Evolutionary conservation across 2,113 vertebrate species (phyloP).

Genomic region (Pelecanus crispus): DNA sequence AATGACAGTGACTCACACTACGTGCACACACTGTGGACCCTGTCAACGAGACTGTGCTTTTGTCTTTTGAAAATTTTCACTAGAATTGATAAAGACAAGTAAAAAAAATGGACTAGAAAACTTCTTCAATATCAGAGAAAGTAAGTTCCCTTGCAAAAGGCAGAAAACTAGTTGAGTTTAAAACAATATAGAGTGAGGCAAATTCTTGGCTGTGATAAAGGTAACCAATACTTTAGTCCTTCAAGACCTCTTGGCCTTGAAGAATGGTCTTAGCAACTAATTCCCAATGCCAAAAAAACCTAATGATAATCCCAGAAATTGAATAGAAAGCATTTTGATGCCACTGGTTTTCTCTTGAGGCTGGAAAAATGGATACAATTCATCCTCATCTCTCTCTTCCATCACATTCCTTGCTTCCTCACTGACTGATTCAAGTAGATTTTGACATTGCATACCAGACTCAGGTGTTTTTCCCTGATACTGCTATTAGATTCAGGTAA

Average conservation of each 20-base stretch:
- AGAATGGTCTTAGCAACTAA: background rate
- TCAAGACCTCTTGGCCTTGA: background rate
- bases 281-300: background rate
- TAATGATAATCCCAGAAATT: background rate
- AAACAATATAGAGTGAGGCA: background rate
- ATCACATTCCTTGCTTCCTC: background rate
- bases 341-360: background rate
- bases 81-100: background rate
- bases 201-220: background rate
- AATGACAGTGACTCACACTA: background rate
- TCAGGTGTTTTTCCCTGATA: background rate
- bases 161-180: background rate
- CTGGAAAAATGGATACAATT: background rate
- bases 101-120: background rate
- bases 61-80: background rate
- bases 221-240: background rate
- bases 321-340: background rate
- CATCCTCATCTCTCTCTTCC: background rate
- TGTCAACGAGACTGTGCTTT: background rate
- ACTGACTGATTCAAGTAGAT: slow-evolving; percentile 22
- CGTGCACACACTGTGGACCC: fast-evolving
- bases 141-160: background rate
- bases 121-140: background rate
- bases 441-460: slow-evolving; percentile 14
- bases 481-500: slow-evolving; percentile 25